A percentile compares a stretch with the other conserved stretches of the same genome.
Evolutionary conservation across 2,113 vertebrate genomes (phyloP).

Genomic region (Mobula birostris): DNA sequence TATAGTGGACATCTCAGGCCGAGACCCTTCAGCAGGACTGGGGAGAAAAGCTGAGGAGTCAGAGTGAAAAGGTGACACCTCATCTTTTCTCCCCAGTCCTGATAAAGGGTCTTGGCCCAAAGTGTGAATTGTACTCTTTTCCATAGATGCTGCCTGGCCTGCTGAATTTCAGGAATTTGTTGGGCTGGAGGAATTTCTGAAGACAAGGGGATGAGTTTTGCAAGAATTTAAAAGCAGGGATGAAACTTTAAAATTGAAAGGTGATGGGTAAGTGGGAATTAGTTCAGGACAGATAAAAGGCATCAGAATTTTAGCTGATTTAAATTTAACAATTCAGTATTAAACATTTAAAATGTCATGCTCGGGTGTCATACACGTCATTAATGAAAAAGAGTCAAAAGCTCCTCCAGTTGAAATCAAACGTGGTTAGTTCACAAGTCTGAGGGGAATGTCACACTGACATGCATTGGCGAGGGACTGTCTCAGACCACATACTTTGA

Average conservation of each 20-base stretch:
- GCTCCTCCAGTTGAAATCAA: background rate
- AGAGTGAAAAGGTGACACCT: too few relatives aligned
- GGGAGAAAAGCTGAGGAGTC: too few relatives aligned
- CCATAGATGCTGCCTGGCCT: too few relatives aligned
- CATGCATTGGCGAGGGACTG: background rate
- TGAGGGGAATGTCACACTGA: background rate
- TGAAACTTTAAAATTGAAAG: background rate
- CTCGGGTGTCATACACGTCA: background rate
- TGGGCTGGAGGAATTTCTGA: background rate
- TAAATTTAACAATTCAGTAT: background rate
- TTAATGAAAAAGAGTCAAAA: constrained; percentile 2
- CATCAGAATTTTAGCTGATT: background rate
- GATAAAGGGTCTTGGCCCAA: too few relatives aligned
- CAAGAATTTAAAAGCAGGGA: background rate
- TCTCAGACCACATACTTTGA: background rate
- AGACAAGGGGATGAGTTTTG: background rate
- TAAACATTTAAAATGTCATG: background rate
- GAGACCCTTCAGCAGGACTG: too few relatives aligned
- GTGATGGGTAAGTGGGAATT: background rate
- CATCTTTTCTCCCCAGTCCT: too few relatives aligned
- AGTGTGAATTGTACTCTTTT: too few relatives aligned
- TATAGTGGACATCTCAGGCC: too few relatives aligned
- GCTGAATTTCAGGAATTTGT: too few relatives aligned
- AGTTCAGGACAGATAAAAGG: background rate
- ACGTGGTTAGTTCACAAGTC: background rate